A percentile compares a stretch with the other conserved stretches of the same genome.
phyloP scores from a whole-genome alignment of 2,888 invertebrate species.

The Elegia similella region DNA sequence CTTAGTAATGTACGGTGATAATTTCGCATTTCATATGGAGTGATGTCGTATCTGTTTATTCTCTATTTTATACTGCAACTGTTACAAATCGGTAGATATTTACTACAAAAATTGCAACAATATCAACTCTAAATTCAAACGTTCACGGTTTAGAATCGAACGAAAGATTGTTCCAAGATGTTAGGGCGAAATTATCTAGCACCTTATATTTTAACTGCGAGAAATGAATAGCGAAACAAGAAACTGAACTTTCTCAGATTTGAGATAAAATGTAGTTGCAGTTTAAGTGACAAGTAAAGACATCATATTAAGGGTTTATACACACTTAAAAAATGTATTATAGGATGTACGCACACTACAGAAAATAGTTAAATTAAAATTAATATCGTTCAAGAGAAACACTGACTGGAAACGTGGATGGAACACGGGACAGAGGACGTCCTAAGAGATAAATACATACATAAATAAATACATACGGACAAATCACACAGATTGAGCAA shows the following conservation, averaged over 20 bases:
- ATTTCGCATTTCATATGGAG: no score
- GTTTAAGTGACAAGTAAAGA: slow-evolving; percentile 41
- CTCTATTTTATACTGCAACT: neutral
- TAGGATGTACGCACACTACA: no score
- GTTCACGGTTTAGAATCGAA: slow-evolving; percentile 15
- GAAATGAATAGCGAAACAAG: slow-evolving; percentile 38
- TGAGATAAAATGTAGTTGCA: slow-evolving; percentile 32
- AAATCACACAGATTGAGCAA: no score
- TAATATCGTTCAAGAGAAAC: no score
- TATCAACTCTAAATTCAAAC: neutral
- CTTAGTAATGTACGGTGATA: no score
- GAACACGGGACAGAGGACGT: no score
- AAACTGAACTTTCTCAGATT: slow-evolving; percentile 50
- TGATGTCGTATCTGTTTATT: neutral
- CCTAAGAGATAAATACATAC: no score
- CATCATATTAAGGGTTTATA: slow-evolving; percentile 33
- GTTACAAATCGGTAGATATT: slow-evolving; percentile 13
- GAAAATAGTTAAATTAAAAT: no score
- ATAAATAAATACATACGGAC: no score
- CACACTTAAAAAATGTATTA: neutral
- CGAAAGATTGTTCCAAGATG: slow-evolving; percentile 23
- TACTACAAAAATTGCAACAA: neutral
- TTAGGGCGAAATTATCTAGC: slow-evolving; percentile 39
- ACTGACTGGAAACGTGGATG: no score
- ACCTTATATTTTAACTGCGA: slow-evolving; percentile 39